Percentiles rank a stretch among this genome's conserved stretches.
phyloP scores from a whole-genome alignment of 2,113 vertebrate genomes.

The Perca fluviatilis region DNA sequence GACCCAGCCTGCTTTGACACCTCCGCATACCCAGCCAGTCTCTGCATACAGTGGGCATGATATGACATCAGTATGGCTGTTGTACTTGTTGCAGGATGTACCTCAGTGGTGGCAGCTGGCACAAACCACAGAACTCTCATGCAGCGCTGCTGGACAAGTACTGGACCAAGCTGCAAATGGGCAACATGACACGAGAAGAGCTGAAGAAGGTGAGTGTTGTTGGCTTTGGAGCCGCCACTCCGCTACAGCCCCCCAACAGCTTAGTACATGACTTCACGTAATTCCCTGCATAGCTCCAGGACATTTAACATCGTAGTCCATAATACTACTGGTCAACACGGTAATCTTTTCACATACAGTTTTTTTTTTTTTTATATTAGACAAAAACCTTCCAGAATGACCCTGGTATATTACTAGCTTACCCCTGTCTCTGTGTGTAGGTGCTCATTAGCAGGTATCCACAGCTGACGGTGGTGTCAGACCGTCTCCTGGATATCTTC shows the following conservation, averaged over 20 bases:
- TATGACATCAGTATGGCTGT: background rate
- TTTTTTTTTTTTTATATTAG: no score
- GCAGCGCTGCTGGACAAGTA: slow-evolving; percentile 94
- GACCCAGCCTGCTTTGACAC: background rate
- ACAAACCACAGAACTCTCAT: slow-evolving; percentile 90
- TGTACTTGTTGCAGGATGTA: slow-evolving; percentile 83
- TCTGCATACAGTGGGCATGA: no score
- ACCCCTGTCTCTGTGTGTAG: slow-evolving; percentile 70
- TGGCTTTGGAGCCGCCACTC: no score
- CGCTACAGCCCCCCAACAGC: no score
- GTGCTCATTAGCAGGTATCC: slow-evolving; percentile 88
- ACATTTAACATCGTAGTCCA: background rate
- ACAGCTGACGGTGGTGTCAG: slow-evolving; percentile 83
- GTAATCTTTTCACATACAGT: background rate
- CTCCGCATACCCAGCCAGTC: background rate
- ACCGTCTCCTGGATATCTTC: slow-evolving; percentile 94
- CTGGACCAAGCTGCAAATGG: slow-evolving; percentile 93
- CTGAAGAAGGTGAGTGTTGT: slow-evolving; percentile 88
- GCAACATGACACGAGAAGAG: slow-evolving; percentile 91
- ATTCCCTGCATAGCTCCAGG: background rate
- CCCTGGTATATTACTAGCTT: background rate
- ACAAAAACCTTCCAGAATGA: background rate
- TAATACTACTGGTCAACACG: background rate
- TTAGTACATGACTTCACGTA: background rate
- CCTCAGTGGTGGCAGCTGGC: slow-evolving; percentile 90